These are phyloP conservation scores for Odontamblyopus lacepedii DNA, from an alignment of 2,797 vertebrate species.

Conservation along the genomic window DNA sequence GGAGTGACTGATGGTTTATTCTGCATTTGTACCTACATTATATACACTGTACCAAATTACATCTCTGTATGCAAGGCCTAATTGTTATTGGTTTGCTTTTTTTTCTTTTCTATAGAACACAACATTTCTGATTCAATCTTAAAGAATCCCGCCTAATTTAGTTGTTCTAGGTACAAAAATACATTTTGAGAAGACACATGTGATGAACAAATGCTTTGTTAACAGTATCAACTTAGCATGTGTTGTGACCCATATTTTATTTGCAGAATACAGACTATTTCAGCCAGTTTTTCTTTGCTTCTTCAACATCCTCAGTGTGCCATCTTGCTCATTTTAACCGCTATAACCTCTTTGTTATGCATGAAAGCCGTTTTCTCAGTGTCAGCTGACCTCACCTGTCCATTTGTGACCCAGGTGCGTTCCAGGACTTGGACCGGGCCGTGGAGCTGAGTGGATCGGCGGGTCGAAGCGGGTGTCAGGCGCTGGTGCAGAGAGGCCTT, in stretches of 20 bases:
- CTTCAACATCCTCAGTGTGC: background rate
- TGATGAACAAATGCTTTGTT: background rate
- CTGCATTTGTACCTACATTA: background rate
- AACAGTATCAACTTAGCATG: background rate
- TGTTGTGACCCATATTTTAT: background rate
- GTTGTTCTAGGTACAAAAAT: too few species aligned
- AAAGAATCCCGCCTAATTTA: too few species aligned
- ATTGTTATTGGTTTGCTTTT: too few species aligned
- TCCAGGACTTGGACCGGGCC: conserved; percentile 85
- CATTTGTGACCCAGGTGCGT: conserved; percentile 76
- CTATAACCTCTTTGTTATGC: background rate
- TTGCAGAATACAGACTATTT: background rate
- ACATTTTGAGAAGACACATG: too few species aligned
- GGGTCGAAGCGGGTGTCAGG: conserved; percentile 83
- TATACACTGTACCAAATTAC: too few species aligned
- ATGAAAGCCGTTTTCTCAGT: background rate
- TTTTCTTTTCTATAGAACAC: too few species aligned
- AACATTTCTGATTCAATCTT: too few species aligned
- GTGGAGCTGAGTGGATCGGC: conserved; percentile 78
- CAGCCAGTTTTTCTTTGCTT: background rate
- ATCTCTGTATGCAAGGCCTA: too few species aligned
- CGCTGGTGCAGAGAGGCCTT: conserved; percentile 90
- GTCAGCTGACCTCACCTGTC: background rate
- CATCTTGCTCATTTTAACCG: background rate
- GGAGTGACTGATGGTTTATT: background rate